Base-by-base conservation (phyloP, 2,888 invertebrate species). In the Anthrax anthrax region DNA sequence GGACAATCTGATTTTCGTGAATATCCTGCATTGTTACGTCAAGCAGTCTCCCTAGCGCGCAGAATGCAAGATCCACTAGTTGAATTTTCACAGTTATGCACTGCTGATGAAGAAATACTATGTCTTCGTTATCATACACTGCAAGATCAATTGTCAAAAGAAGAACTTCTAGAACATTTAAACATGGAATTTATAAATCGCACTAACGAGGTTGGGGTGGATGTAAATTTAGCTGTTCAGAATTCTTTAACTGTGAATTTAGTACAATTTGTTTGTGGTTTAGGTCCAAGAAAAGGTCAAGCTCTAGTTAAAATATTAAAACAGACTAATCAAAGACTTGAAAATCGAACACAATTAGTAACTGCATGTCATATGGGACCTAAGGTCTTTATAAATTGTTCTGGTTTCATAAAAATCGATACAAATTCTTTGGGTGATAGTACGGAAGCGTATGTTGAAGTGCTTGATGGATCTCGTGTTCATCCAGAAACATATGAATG, bases 401-500 rank as follows among this genome's bases (percentile, higher is more conserved):
- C 97, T 10, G 98, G 97, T 23, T 98, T 99, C 64, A 92, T 99
- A 47, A 95, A 91, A 72, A 97, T 99, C 52, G 97, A 99, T 60
- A 96, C 96, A 0, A 90, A 86, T 60, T 90, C 94, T 51, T 70
- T 95, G 40, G 94, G 92, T 2, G 94, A 96, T 58, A 83, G 89
- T 61, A 94, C 94, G 0, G 94, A 95, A 60, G 87, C 90, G 0
- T 95, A 94, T 58, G 89, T 95, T 1, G 87, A 96, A 71, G 92
- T 96, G 2, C 71, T 98, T 44, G 98, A 98, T 62, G 95, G 96
- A 0, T 95, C 97, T 1, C 77, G 98, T 56, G 96, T 98, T 1
- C 98, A 98, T 71, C 97, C 97, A 0, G 98, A 99, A 71, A 94
- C 96, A 0, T 99, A 99, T 65, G 98, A 99, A 62, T 97, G 97